Evolutionary conservation across 2,113 vertebrate species (phyloP).

Genomic region (Tonatia bakeri): DNA sequence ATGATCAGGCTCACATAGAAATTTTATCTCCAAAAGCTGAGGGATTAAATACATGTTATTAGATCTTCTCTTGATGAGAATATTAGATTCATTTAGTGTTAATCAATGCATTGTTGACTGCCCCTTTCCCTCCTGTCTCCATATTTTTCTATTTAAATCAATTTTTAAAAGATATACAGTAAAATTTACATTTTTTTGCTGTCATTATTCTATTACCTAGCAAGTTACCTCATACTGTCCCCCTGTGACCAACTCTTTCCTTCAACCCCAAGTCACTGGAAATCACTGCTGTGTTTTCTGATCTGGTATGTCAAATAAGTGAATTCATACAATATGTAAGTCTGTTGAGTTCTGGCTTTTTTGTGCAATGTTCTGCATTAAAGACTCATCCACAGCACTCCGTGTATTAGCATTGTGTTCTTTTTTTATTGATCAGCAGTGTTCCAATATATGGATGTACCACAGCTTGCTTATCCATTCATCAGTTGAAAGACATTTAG

Average conservation of each 20-base stretch:
- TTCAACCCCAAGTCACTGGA: background rate
- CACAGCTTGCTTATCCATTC: background rate
- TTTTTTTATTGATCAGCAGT: background rate
- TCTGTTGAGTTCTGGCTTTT: background rate
- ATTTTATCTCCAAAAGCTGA: background rate
- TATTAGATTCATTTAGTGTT: background rate
- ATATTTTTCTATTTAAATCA: background rate
- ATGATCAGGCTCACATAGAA: background rate
- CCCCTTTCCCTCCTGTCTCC: background rate
- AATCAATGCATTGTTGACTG: background rate
- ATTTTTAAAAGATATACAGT: background rate
- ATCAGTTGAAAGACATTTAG: background rate
- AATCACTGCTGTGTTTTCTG: background rate
- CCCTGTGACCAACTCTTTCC: background rate
- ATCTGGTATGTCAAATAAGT: background rate
- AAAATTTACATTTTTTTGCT: background rate
- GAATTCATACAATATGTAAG: background rate
- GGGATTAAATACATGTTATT: background rate
- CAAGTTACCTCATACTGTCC: background rate
- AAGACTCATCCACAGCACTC: background rate
- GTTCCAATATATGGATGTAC: background rate
- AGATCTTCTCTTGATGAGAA: background rate
- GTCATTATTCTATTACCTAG: background rate
- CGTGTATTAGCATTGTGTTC: background rate
- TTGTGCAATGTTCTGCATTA: background rate